Evolutionary conservation across 2,888 invertebrate species (phyloP).

Genomic region (Cancer borealis): DNA sequence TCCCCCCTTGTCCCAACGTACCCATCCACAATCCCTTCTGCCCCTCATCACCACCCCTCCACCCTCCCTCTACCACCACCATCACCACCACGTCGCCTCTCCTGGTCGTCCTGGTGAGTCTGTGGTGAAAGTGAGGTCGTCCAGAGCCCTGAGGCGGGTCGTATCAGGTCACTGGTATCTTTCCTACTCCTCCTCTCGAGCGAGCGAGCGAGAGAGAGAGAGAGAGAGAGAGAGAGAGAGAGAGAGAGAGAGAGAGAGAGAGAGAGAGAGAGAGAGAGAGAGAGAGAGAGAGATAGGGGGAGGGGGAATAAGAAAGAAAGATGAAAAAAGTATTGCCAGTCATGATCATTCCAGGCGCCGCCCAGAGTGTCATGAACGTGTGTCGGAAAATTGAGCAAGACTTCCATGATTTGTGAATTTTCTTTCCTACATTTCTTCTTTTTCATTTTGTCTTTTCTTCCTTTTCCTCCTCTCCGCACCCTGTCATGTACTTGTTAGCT

Average conservation of each 20-base stretch:
- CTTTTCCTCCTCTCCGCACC: not conserved
- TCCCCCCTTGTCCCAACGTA: not conserved
- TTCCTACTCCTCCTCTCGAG: not conserved
- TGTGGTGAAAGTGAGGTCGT: not conserved
- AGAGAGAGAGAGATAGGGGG: constrained; percentile 62
- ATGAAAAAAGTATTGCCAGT: not conserved
- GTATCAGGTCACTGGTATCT: not conserved
- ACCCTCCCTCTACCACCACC: not conserved
- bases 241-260: not conserved
- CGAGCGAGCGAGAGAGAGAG: constrained; percentile 43
- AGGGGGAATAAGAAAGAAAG: constrained; percentile 18
- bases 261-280: not conserved
- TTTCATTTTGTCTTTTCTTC: not conserved
- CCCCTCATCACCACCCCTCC: not conserved
- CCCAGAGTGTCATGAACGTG: not conserved
- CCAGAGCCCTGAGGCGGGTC: not conserved
- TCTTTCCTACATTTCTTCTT: not conserved
- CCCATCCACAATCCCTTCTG: not conserved
- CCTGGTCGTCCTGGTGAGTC: not conserved
- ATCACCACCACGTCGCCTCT: not conserved
- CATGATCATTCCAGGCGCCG: not conserved
- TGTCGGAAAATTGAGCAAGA: not conserved
- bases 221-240: not conserved
- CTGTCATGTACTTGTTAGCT: not conserved
- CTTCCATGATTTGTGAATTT: not conserved